Conservation (phyloP, 2,888 invertebrate species). For the Drosophila anomelani region DNA sequence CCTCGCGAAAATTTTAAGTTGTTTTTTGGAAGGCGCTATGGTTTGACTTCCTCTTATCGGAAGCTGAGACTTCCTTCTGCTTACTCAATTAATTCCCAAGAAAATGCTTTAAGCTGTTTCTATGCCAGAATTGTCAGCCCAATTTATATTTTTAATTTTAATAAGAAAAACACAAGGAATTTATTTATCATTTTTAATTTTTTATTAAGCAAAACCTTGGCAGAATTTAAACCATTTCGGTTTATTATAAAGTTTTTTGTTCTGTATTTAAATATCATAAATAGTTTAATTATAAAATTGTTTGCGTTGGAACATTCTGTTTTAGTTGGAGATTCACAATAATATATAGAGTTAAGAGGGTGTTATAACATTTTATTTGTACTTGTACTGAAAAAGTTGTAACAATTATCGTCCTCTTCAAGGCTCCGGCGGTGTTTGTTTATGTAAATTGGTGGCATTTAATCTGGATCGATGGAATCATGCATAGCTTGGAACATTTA, state of each 20-base stretch:
- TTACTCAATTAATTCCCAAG: not conserved
- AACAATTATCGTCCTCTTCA: constrained; percentile 25
- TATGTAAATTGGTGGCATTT: constrained; percentile 35
- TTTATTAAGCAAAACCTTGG: not conserved
- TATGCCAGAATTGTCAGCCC: not conserved
- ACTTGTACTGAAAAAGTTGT: constrained; percentile 43
- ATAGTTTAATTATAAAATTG: constrained; percentile 23
- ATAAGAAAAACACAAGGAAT: not conserved
- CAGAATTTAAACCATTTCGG: constrained; percentile 1
- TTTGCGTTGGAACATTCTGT: constrained; percentile 23
- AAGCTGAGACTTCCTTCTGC: not conserved
- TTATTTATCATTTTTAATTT: not conserved
- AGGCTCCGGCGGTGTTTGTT: constrained; percentile 23
- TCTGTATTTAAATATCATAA: constrained; percentile 17
- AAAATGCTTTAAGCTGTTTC: not conserved
- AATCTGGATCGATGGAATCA: constrained; percentile 26
- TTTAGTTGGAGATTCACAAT: constrained; percentile 35
- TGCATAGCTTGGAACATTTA: constrained; percentile 28
- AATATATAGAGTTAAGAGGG: constrained; percentile 31
- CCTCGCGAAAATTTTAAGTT: not conserved
- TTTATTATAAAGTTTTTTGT: not conserved
- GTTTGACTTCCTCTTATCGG: not conserved
- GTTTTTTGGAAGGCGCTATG: not conserved
- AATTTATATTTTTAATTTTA: no score
- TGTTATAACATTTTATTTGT: constrained; percentile 46